Percentiles rank a stretch among this genome's conserved stretches.
phyloP scores from a whole-genome alignment of 2,113 vertebrate species.

The Carollia perspicillata region DNA sequence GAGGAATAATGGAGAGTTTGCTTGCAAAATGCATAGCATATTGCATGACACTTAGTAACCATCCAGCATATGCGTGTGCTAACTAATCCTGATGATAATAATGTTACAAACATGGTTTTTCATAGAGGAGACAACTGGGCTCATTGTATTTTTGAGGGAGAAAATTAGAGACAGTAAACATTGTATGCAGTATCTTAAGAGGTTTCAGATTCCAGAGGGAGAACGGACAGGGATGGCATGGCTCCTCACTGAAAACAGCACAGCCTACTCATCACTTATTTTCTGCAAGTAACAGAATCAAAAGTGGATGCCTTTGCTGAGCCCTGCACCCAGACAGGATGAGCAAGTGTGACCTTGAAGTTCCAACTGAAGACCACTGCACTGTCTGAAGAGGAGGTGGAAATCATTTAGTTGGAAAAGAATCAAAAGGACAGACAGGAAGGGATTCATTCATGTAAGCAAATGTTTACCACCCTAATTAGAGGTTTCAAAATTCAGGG shows the following conservation, averaged over 20 bases:
- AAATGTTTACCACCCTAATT: background rate
- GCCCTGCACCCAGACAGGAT: fast-evolving
- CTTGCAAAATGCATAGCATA: background rate
- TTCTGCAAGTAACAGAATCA: background rate
- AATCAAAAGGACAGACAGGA: background rate
- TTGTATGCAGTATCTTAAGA: too few species aligned
- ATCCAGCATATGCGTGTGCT: fast-evolving
- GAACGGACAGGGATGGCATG: fast-evolving
- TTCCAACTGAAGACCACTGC: fast-evolving
- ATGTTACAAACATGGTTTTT: background rate
- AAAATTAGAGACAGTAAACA: background rate
- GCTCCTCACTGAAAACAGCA: too few species aligned
- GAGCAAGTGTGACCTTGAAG: background rate
- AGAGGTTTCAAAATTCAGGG: background rate
- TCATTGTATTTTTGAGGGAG: too few species aligned
- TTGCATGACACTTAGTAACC: background rate
- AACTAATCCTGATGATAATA: too few species aligned
- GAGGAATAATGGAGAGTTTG: background rate
- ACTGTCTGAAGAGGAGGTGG: fast-evolving
- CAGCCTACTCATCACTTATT: fast-evolving
- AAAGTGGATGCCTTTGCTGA: background rate
- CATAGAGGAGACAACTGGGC: background rate
- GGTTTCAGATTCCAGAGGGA: background rate
- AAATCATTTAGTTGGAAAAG: too few species aligned
- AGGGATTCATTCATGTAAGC: background rate